These are phyloP conservation scores for Tarsius wallacei DNA, from an alignment of 2,797 vertebrate species.

Conservation along the genomic window DNA sequence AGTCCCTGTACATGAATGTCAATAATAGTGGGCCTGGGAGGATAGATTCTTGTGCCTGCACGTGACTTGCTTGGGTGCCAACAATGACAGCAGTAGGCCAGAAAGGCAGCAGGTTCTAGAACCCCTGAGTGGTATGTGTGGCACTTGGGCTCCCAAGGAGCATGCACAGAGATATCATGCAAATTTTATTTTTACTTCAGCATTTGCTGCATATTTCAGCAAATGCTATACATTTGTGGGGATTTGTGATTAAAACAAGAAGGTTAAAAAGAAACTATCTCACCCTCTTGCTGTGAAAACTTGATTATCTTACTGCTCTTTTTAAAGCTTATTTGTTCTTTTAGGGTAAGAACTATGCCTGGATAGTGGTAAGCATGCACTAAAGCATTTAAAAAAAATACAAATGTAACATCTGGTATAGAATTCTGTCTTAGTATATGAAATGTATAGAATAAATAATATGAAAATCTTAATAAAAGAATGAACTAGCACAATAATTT, in stretches of 20 bases:
- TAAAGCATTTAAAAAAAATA: background rate
- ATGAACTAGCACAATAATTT: background rate
- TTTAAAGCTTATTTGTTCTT: background rate
- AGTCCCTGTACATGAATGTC: background rate
- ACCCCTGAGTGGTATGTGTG: background rate
- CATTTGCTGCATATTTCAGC: background rate
- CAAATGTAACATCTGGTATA: background rate
- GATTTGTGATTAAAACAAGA: conserved; percentile 9
- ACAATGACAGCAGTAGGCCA: background rate
- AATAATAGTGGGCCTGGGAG: background rate
- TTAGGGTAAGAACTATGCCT: background rate
- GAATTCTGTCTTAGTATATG: background rate
- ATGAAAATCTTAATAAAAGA: background rate
- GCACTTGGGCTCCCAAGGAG: background rate
- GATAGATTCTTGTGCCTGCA: background rate
- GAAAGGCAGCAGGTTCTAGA: background rate
- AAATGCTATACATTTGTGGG: background rate
- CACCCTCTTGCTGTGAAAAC: background rate
- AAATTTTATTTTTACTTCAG: conserved; percentile 36
- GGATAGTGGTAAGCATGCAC: background rate
- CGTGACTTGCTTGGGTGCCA: background rate
- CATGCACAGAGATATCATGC: background rate
- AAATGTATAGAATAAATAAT: background rate
- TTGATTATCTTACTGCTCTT: background rate
- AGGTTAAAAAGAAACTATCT: background rate